These are phyloP conservation scores for Montipora capitata DNA, from an alignment of 92 coral and sea anemone genomes.

Conservation along the genomic window DNA sequence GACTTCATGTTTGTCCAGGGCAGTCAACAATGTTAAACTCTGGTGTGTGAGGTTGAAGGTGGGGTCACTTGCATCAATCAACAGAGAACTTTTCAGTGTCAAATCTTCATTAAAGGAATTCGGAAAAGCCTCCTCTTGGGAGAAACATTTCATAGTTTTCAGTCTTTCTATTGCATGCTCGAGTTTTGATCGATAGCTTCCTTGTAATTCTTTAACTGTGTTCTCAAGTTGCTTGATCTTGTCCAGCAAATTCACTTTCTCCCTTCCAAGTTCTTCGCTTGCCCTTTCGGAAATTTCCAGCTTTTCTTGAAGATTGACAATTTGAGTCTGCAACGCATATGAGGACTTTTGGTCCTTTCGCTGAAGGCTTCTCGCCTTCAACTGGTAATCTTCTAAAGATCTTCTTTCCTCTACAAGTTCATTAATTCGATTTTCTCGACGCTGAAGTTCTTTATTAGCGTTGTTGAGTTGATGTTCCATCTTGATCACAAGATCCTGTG, in stretches of 20 bases:
- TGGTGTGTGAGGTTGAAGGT: neutral
- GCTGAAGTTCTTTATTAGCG: conserved; percentile 61
- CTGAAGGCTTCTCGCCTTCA: conserved; percentile 79
- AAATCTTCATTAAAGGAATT: neutral
- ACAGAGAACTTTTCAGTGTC: neutral
- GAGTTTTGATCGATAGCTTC: conserved; percentile 71
- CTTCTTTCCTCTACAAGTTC: conserved; percentile 78
- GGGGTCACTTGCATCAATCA: neutral
- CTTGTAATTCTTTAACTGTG: conserved; percentile 68
- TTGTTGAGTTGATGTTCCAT: conserved; percentile 63
- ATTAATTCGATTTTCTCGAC: conserved; percentile 69
- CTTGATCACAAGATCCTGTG: conserved; percentile 64
- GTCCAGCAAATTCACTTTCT: conserved; percentile 41
- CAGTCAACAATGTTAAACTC: neutral
- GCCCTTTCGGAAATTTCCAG: conserved; percentile 70
- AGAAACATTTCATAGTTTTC: conserved; percentile 37
- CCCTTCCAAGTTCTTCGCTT: conserved; percentile 61
- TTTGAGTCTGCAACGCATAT: conserved; percentile 85
- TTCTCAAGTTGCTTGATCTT: conserved; percentile 76
- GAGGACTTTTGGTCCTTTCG: conserved; percentile 89
- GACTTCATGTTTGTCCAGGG: conserved; percentile 18
- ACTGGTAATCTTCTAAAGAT: conserved; percentile 74
- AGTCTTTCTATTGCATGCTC: conserved; percentile 67
- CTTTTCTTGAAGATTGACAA: conserved; percentile 86
- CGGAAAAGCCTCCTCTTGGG: conserved; percentile 26